Evolutionary conservation across 2,797 vertebrate genomes (phyloP).

Genomic region (Australoheros facetus): DNA sequence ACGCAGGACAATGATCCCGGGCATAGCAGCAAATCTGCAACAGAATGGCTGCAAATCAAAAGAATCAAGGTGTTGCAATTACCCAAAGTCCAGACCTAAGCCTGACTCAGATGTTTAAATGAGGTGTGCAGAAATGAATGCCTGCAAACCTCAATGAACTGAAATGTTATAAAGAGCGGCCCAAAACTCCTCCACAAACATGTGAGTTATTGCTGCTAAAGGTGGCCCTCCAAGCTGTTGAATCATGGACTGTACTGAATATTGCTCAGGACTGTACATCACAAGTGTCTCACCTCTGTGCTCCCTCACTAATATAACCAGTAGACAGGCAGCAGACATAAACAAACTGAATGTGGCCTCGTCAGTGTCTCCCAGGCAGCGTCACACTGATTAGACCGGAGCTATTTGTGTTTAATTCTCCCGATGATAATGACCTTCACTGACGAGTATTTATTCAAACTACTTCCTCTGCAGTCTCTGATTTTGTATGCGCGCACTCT

Average conservation of each 20-base stretch:
- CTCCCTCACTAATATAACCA: not conserved
- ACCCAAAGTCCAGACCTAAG: not conserved
- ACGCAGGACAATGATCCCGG: not conserved
- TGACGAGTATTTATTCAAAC: not conserved
- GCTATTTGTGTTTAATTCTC: constrained; percentile 9
- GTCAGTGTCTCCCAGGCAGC: not conserved
- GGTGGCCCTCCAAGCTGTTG: too few species aligned
- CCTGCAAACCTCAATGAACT: not conserved
- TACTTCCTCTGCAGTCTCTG: not conserved
- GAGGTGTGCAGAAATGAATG: not conserved
- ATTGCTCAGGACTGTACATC: too few species aligned
- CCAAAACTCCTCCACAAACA: too few species aligned
- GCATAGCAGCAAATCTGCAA: not conserved
- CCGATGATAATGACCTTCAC: constrained; percentile 32
- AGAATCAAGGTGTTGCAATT: not conserved
- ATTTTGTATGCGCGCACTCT: not conserved
- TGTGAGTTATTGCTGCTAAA: too few species aligned
- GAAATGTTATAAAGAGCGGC: not conserved
- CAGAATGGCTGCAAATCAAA: not conserved
- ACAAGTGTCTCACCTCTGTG: not conserved
- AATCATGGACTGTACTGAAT: too few species aligned
- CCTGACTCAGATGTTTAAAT: not conserved
- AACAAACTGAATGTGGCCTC: constrained; percentile 4
- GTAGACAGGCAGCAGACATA: not conserved
- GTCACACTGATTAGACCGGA: constrained; percentile 7